Evolutionary conservation across 2,113 vertebrate species (phyloP), one percentile per base, ranked within the genome.

Genomic region (Apus apus): DNA sequence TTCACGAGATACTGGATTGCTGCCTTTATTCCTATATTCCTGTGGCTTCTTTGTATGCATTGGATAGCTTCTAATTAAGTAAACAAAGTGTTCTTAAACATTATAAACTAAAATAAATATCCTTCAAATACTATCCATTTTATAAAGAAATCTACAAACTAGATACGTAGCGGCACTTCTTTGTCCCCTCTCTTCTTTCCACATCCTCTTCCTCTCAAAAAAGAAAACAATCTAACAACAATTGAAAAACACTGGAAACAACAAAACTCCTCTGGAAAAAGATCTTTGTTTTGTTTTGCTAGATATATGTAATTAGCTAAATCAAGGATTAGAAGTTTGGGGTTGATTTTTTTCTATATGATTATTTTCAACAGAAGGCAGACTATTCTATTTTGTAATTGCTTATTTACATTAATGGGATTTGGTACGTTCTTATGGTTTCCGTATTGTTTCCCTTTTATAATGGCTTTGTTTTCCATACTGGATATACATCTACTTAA

Each of bases 281-380:
- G 5, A 6, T n/a, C 8, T 22, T 53, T 26, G 4, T 7, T 66
- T 74, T 62, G 4, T 40, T 88, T 86, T 79, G 5, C 3, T 53
- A 16, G n/a, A 53, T 3, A 27, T 7, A 5, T 3, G 1, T 36
- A 85, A n/a, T 15, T 9, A 56, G 3, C 6, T 40, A 86, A 75
- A 86, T 67, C 1, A 68, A 92, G 92, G 36, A 36, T 1, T 32
- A 4, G 11, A 2, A 0, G 2, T 29, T 66, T 2, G 6, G 7
- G 3, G 3, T 40, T 46, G 15, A 26, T 76, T 81, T 56, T 75
- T 75, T 25, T 17, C 23, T 48, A 13, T 16, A 45, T 51, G 25
- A 48, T 4, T 51, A 50, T 86, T 75, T 71, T 60, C 34, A 60
- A 46, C 4, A 64, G 4, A 70, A 51, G 20, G 5, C 15, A 11